phyloP scores from a whole-genome alignment of 2,888 invertebrate species.

The Psylliodes chrysocephalus region DNA sequence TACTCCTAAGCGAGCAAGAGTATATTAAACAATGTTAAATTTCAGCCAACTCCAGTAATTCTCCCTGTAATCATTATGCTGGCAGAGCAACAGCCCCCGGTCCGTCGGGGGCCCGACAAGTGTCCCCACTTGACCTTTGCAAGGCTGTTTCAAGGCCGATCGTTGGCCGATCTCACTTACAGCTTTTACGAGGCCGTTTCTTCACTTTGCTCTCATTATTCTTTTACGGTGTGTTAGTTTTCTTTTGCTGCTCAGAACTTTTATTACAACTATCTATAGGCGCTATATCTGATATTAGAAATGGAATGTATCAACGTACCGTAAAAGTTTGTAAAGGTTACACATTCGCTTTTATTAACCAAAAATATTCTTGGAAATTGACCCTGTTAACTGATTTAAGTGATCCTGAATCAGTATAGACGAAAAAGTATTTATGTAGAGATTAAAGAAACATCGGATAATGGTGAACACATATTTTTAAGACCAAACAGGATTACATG shows the following conservation, averaged over 20 bases:
- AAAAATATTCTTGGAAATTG: too few relatives aligned
- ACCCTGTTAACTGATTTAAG: too few relatives aligned
- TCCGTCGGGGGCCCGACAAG: constrained; percentile 21
- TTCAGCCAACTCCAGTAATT: not conserved
- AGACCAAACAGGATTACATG: too few relatives aligned
- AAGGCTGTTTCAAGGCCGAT: constrained; percentile 66
- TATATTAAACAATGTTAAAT: too few relatives aligned
- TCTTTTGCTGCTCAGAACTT: constrained; percentile 15
- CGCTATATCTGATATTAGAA: not conserved
- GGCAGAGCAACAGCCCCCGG: constrained; percentile 32
- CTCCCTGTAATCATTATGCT: constrained; percentile 19
- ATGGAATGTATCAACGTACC: too few relatives aligned
- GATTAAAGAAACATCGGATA: too few relatives aligned
- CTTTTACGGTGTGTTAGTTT: constrained; percentile 50
- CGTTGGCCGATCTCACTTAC: constrained; percentile 62
- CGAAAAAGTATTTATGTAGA: too few relatives aligned
- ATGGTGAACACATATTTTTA: too few relatives aligned
- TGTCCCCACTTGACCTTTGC: constrained; percentile 60
- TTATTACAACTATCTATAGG: not conserved
- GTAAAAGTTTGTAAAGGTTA: too few relatives aligned
- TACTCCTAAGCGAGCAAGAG: too few relatives aligned
- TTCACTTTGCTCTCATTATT: constrained; percentile 62
- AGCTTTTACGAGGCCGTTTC: constrained; percentile 56
- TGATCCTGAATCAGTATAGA: too few relatives aligned
- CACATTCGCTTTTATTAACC: too few relatives aligned